These are phyloP conservation scores for Tetrax tetrax DNA, from an alignment of 2,113 vertebrate species.

Conservation along the genomic window DNA sequence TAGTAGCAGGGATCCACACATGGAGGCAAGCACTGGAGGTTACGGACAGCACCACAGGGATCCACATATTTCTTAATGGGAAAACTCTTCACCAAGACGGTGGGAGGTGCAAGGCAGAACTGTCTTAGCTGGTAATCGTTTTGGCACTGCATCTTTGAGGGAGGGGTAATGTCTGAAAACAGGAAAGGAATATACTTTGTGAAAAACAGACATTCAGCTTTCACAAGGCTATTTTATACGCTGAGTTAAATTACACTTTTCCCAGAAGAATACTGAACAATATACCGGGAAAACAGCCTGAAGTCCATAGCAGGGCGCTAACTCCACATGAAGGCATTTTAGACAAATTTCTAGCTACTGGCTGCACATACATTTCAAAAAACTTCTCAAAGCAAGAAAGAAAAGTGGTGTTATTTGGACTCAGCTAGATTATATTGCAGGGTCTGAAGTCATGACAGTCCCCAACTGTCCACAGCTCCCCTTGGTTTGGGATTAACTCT, in stretches of 20 bases:
- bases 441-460: background rate
- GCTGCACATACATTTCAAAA: rapidly evolving
- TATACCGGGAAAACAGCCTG: background rate
- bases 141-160: background rate
- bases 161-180: background rate
- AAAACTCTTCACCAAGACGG: background rate
- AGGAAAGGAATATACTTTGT: background rate
- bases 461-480: background rate
- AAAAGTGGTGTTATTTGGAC: background rate
- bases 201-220: background rate
- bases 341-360: background rate
- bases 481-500: background rate
- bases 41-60: rapidly evolving
- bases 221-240: background rate
- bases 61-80: rapidly evolving
- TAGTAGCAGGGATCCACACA: background rate
- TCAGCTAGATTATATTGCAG: background rate
- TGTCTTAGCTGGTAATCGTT: background rate
- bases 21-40: rapidly evolving
- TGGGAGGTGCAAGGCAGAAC: background rate
- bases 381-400: background rate
- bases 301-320: background rate
- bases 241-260: rapidly evolving
- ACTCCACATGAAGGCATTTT: background rate
- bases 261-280: rapidly evolving